These are phyloP conservation scores for Unio pictorum DNA, from an alignment of 2,888 invertebrate species.

Conservation along the genomic window DNA sequence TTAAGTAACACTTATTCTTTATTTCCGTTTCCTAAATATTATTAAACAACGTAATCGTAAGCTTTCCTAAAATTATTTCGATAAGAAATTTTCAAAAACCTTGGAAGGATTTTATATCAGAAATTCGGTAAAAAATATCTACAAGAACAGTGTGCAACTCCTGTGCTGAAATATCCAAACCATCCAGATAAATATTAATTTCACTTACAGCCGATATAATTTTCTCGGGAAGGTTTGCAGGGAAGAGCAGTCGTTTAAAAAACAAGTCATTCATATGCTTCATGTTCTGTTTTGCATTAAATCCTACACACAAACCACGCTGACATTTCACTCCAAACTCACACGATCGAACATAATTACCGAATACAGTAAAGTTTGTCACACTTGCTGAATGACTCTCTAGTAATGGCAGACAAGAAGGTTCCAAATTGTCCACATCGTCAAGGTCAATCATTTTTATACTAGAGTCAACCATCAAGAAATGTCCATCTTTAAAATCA, in stretches of 20 bases:
- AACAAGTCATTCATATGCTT: slow-evolving; percentile 57
- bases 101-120: no score
- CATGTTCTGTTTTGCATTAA: slow-evolving; percentile 61
- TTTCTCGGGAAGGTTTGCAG: slow-evolving; percentile 50
- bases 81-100: no score
- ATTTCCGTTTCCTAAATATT: no score
- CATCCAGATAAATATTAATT: no score
- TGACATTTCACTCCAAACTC: slow-evolving; percentile 46
- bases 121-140: no score
- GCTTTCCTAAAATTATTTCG: no score
- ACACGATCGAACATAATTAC: slow-evolving; percentile 30
- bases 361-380: slow-evolving; percentile 4
- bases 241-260: slow-evolving; percentile 53
- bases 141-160: no score
- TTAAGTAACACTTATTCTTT: no score
- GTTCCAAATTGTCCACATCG: slow-evolving; percentile 64
- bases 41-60: no score
- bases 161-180: no score
- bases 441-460: slow-evolving; percentile 67
- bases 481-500: slow-evolving; percentile 66
- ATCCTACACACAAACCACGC: slow-evolving; percentile 57
- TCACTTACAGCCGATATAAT: slow-evolving; percentile 10
- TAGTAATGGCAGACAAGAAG: slow-evolving; percentile 44
- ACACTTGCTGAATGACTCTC: slow-evolving; percentile 9
- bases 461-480: slow-evolving; percentile 54